Conservation (phyloP, 2,113 vertebrate species). For the Percina caprodes region DNA sequence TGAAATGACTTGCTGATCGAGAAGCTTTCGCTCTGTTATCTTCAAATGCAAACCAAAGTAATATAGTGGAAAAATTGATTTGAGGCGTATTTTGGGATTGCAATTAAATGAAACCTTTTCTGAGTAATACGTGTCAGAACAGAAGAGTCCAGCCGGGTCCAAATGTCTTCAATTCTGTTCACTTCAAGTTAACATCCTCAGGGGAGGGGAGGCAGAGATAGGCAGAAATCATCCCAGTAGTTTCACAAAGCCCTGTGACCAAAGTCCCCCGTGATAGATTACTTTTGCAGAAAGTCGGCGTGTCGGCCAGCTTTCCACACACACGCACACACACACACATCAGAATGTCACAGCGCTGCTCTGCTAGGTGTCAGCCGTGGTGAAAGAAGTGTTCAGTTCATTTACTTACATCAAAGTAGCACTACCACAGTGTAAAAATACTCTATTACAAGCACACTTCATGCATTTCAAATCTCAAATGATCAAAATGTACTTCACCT, state of each 20-base stretch:
- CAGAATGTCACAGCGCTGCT: neutral
- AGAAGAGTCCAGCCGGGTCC: conserved; percentile 18
- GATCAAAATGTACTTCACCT: no score
- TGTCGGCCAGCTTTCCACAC: neutral
- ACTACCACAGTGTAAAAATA: no score
- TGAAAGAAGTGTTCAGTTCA: neutral
- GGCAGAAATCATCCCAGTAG: conserved; percentile 9
- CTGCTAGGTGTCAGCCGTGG: neutral
- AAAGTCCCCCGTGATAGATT: conserved; percentile 17
- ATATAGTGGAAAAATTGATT: conserved; percentile 74
- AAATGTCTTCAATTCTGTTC: conserved; percentile 29
- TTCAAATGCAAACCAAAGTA: conserved; percentile 58
- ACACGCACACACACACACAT: neutral
- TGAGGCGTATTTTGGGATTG: conserved; percentile 42
- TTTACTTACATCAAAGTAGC: neutral
- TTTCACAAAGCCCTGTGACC: conserved; percentile 12
- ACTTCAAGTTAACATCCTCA: conserved; percentile 9
- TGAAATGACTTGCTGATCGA: conserved; percentile 57
- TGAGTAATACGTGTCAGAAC: conserved; percentile 45
- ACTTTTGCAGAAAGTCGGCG: neutral
- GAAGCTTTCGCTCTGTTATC: conserved; percentile 49
- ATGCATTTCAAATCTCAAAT: neutral
- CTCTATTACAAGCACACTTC: neutral
- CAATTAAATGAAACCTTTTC: conserved; percentile 66
- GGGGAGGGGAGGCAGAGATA: neutral